Base-by-base conservation (phyloP, 2,797 vertebrate species). In the Myotis daubentonii region DNA sequence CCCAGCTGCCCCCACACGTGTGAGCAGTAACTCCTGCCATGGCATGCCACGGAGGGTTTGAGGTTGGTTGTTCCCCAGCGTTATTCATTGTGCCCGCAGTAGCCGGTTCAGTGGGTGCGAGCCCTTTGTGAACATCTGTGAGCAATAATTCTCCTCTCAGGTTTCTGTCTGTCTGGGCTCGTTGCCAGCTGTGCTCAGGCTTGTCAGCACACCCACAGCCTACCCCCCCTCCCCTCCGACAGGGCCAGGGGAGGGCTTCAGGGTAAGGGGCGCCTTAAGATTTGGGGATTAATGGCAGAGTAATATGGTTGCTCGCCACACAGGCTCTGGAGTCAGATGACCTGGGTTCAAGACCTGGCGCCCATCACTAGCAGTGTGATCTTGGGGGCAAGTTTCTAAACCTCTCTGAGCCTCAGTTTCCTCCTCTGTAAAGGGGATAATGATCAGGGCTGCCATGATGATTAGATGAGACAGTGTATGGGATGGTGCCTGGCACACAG, bases 51-150 rank as follows among this genome's bases (percentile, higher is more conserved):
- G 4, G 33, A n/a, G 51, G 33, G 25, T 16, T 15, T 33, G 81
- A 4, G 72, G 72, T 4, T 17, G 51, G 38, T 23, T 20, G 76
- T 13, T 53, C 16, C 0, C 0, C 22, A 23, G 74, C 38, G 6
- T 15, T 33, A 10, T 13, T 5, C 12, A 19, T 28, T 3, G 36
- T 5, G 3, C 36, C 19, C 2, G 25, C 10, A 25, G 44, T 30
- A 65, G 65, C n/a, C n/a, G 53, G 55, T 3, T 0, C 1, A 6
- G 71, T 19, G 22, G 8, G 41, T 28, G 66, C 2, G 53, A 55
- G 57, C 33, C 1, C 17, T 75, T 19, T 22, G 47, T 33, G 57
- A 55, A 28, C 10, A n/a, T 17, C 80, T 57, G 70, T 55, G 33
- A 81, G 36, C 62, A 38, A 19, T 17, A 2, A 49, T 44, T 57